Percentiles rank a stretch among this genome's conserved stretches.
Evolutionary conservation across 2,797 vertebrate genomes (phyloP).

Genomic region (Tragelaphus oryx): DNA sequence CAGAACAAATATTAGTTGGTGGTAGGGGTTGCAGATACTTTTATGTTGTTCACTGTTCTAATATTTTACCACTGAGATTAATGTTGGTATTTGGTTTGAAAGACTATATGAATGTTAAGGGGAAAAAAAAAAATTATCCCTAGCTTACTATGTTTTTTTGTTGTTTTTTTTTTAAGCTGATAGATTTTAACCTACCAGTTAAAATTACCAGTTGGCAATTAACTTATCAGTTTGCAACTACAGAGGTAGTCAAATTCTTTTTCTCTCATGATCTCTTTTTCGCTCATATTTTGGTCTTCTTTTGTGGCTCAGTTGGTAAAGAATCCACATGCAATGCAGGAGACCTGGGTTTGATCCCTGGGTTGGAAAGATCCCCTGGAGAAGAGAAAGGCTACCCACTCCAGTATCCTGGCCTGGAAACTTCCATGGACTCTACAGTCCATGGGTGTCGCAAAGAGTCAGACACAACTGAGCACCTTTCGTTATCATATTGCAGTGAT

Average conservation of each 20-base stretch:
- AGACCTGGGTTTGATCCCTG: background rate
- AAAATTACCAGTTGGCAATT: too few relatives aligned
- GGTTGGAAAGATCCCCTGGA: background rate
- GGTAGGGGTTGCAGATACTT: background rate
- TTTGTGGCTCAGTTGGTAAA: background rate
- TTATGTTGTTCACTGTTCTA: background rate
- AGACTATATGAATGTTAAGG: background rate
- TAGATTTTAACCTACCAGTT: background rate
- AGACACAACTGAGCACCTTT: background rate
- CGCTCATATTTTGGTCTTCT: background rate
- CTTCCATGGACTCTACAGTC: background rate
- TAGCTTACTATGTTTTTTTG: background rate
- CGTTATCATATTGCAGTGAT: background rate
- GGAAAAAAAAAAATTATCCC: background rate
- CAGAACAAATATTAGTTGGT: background rate
- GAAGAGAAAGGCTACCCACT: background rate
- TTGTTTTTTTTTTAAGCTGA: background rate
- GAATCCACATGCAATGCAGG: background rate
- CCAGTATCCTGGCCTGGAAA: background rate
- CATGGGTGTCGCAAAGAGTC: background rate
- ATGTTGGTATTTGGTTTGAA: background rate
- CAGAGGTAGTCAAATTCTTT: background rate
- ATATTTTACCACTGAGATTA: background rate
- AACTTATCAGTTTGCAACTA: background rate
- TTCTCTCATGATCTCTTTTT: background rate